Evolutionary conservation across 2,797 vertebrate genomes (phyloP), one percentile per base, ranked within the genome.

Genomic region (Saxicola maurus): DNA sequence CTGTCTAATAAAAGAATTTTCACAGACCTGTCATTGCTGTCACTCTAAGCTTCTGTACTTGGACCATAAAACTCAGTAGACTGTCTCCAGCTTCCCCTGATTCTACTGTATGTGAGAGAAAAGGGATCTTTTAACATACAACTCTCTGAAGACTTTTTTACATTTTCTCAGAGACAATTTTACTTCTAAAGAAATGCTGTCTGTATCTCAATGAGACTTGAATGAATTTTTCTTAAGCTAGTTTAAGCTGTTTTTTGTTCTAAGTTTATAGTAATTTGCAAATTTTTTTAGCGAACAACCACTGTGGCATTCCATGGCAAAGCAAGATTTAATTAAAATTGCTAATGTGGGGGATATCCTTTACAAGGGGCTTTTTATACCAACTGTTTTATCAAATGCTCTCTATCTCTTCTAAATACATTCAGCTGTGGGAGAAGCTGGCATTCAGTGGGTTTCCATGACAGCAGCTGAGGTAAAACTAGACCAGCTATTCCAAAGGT

Each of bases 401-500:
- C 59, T 87, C 51, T 68, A 2, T 65, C 25, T 73, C 68, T 82
- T 74, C 57, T 86, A 87, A 86, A 86, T 74, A 64, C 67, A 73
- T 80, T 85, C 55, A 84, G 67, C 76, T 90, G 51, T 80, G 65
- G 75, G 64, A 51, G 74, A 87, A 94, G 78, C 40, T 78, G 75
- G 78, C 78, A 71, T 87, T 92, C 81, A 65, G 4, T 51, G 78
- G 55, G 94, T 95, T 95, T 91, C 92, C 65, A 87, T 93, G 86
- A 92, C 83, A 91, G 92, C 90, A 94, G 83, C 78, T 71, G 78
- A 93, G 64, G 88, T 91, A 80, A 92, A 91, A 88, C 59, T 15
- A 82, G 84, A 79, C 61, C 87, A 89, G 78, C 68, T 85, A 37
- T 90, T 94, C 56, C 85, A 94, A 85, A 92, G 89, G 89, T 94